Conservation (phyloP, 2,797 vertebrate species). For the Siniperca undulata region DNA sequence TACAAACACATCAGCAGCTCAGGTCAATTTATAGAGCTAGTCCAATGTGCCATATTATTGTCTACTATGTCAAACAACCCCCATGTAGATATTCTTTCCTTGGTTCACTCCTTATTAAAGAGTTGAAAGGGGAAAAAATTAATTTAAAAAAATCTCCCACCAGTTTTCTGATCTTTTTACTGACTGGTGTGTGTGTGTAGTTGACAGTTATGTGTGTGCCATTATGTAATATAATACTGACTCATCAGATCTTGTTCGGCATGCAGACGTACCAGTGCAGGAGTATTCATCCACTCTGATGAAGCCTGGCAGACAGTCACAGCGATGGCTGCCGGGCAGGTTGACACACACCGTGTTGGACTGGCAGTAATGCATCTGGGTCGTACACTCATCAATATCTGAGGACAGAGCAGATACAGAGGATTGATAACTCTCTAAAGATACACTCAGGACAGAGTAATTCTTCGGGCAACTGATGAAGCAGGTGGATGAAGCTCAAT, state of each 20-base stretch:
- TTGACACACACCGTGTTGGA: slow-evolving; percentile 94
- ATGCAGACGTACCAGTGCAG: slow-evolving; percentile 90
- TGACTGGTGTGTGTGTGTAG: background rate
- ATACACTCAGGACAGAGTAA: background rate
- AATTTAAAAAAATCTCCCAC: too few species aligned
- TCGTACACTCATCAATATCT: slow-evolving; percentile 97
- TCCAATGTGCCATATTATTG: background rate
- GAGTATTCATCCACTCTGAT: slow-evolving; percentile 95
- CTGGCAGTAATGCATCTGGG: slow-evolving; percentile 96
- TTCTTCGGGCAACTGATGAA: background rate
- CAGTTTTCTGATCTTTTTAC: background rate
- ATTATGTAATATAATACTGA: background rate
- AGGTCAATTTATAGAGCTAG: background rate
- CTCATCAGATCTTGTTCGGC: background rate
- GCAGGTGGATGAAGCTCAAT: background rate
- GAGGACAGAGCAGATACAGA: slow-evolving; percentile 58
- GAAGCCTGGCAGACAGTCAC: slow-evolving; percentile 92
- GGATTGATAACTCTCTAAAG: slow-evolving; percentile 39
- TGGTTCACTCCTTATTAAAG: background rate
- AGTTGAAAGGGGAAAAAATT: too few species aligned
- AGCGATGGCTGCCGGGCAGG: slow-evolving; percentile 92
- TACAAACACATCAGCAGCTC: background rate
- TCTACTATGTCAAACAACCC: background rate
- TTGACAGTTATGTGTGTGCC: background rate
- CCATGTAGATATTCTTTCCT: background rate